phyloP scores from a whole-genome alignment of 1,140 invertebrate species.

The Meloidogyne floridensis region DNA sequence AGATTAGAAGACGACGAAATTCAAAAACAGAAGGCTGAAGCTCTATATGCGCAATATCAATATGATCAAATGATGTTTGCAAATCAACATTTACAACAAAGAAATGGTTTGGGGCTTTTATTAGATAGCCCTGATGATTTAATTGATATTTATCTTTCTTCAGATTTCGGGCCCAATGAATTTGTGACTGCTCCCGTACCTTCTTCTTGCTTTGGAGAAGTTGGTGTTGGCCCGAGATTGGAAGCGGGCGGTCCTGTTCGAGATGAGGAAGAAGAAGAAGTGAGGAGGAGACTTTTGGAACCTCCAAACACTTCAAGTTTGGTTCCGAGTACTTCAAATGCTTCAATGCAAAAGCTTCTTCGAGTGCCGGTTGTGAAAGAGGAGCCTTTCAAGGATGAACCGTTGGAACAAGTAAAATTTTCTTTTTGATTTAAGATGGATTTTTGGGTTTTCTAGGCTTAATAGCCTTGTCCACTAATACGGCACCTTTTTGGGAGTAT shows the following conservation, averaged over 20 bases:
- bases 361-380: conserved; percentile 1
- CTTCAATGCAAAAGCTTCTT: background rate
- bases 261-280: background rate
- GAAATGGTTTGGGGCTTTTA: conserved; percentile 1
- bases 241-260: background rate
- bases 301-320: background rate
- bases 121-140: background rate
- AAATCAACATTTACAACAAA: conserved; percentile 1
- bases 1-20: conserved; percentile 26
- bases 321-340: conserved; percentile 18
- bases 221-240: background rate
- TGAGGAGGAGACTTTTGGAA: background rate
- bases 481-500: too few species aligned
- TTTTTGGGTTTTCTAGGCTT: too few species aligned
- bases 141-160: background rate
- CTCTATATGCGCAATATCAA: conserved; percentile 26
- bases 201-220: background rate
- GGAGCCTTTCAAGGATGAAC: conserved; percentile 15
- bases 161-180: conserved; percentile 16
- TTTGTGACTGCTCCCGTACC: conserved; percentile 7
- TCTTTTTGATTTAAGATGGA: background rate
- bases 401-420: conserved; percentile 22
- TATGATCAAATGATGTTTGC: conserved; percentile 18
- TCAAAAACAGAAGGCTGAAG: conserved; percentile 31
- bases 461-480: too few species aligned